These are phyloP conservation scores for Dendrocopos noguchii DNA, from an alignment of 2,113 vertebrate genomes.

Conservation along the genomic window DNA sequence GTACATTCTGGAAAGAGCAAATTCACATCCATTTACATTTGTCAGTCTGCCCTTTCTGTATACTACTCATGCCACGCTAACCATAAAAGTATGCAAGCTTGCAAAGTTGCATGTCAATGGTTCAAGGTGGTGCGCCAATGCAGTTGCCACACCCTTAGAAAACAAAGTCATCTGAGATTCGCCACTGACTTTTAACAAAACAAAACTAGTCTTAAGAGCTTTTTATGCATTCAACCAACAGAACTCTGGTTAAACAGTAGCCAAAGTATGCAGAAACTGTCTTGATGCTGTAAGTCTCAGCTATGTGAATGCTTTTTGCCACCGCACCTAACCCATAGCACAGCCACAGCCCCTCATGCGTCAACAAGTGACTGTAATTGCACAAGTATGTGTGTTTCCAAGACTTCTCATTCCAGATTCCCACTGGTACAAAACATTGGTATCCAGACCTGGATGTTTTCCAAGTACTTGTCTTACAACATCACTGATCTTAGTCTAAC, in stretches of 20 bases:
- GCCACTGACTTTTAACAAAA: not conserved
- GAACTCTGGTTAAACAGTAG: not conserved
- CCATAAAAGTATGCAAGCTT: not conserved
- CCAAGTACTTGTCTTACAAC: not conserved
- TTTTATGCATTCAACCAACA: not conserved
- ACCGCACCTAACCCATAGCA: not conserved
- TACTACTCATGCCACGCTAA: not conserved
- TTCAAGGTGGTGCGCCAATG: not conserved
- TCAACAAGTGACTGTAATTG: rapidly evolving
- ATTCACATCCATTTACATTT: not conserved
- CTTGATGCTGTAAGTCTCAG: not conserved
- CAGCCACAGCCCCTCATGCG: rapidly evolving
- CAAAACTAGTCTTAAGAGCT: not conserved
- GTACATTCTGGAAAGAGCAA: not conserved
- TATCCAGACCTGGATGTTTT: not conserved
- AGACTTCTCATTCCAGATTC: not conserved
- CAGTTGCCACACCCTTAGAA: not conserved
- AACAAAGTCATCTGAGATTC: not conserved
- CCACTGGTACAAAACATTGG: not conserved
- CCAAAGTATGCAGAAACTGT: not conserved
- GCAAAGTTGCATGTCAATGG: not conserved
- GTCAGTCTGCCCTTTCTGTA: not conserved
- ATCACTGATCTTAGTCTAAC: not conserved
- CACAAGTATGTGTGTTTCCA: rapidly evolving
- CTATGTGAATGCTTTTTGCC: not conserved